Percentiles rank a stretch among this genome's conserved stretches.
Conservation (phyloP, 2,888 invertebrate species). For the Aleiodes alternator region DNA sequence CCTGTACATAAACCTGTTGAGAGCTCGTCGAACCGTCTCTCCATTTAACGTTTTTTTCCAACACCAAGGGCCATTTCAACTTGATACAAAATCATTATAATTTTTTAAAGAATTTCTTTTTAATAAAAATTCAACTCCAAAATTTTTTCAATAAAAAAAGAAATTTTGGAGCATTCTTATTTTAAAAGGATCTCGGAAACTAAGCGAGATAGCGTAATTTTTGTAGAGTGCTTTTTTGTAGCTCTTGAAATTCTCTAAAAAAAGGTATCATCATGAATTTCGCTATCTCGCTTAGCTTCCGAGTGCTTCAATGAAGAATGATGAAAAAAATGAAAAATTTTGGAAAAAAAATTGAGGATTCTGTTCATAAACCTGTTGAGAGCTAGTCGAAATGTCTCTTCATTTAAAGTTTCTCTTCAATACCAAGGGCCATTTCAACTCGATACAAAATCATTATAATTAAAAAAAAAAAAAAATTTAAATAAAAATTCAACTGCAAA, state of each 20-base stretch:
- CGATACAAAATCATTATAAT: not conserved
- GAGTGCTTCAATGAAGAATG: too few species aligned
- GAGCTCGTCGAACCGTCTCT: conserved; percentile 31
- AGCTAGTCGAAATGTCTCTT: conserved; percentile 25
- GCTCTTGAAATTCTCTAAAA: not conserved
- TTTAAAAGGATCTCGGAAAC: not conserved
- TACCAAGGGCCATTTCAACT: not conserved
- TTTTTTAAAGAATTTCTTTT: not conserved
- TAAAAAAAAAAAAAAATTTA: too few species aligned
- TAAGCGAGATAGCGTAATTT: not conserved
- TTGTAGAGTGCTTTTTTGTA: not conserved
- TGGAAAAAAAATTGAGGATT: not conserved
- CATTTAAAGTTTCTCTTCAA: not conserved
- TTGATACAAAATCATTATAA: not conserved
- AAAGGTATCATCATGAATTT: not conserved
- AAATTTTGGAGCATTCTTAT: not conserved
- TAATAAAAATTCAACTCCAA: not conserved
- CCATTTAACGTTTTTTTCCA: conserved; percentile 4
- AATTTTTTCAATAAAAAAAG: too few species aligned
- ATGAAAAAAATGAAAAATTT: too few species aligned
- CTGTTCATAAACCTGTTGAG: conserved; percentile 40
- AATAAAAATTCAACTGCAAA: too few species aligned
- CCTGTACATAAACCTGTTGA: conserved; percentile 45
- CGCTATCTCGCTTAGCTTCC: too few species aligned
- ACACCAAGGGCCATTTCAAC: not conserved